phyloP scores from a whole-genome alignment of 2,888 invertebrate species.

The Hipparchia sbordonii region DNA sequence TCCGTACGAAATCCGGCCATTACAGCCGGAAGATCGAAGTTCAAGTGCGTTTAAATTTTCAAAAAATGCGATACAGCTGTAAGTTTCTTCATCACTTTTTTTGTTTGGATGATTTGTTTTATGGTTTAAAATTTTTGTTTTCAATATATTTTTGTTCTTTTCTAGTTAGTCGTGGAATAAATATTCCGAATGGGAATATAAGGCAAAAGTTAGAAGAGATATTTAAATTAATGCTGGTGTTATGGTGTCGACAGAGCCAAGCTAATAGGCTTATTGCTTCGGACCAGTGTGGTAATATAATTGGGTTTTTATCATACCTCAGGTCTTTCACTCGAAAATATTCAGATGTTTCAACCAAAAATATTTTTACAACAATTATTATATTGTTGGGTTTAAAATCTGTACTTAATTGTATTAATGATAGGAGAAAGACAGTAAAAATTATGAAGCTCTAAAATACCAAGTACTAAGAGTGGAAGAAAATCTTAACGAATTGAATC shows the following conservation, averaged over 20 bases:
- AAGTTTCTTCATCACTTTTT: conserved; percentile 49
- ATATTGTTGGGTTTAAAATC: no score
- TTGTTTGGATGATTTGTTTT: conserved; percentile 32
- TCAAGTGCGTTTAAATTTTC: conserved; percentile 28
- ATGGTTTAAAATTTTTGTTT: conserved; percentile 26
- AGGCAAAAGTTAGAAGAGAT: conserved; percentile 88
- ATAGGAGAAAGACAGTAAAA: not conserved
- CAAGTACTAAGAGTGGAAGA: not conserved
- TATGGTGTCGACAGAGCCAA: conserved; percentile 91
- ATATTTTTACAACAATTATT: not conserved
- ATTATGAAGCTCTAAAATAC: not conserved
- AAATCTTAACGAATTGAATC: conserved; percentile 22
- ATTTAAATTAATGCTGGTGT: conserved; percentile 90
- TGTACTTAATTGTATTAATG: no score
- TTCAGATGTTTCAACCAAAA: not conserved
- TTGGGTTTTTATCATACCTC: not conserved
- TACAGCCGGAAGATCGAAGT: conserved; percentile 17
- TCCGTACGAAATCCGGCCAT: conserved; percentile 9
- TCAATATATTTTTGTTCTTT: conserved; percentile 46
- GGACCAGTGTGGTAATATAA: conserved; percentile 80
- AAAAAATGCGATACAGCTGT: conserved; percentile 69
- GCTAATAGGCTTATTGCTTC: conserved; percentile 85
- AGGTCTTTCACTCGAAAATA: not conserved
- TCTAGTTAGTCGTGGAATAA: conserved; percentile 70
- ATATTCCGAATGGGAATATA: conserved; percentile 65